Conservation (phyloP, 2,113 vertebrate species). For the Formicarius rufipectus region DNA sequence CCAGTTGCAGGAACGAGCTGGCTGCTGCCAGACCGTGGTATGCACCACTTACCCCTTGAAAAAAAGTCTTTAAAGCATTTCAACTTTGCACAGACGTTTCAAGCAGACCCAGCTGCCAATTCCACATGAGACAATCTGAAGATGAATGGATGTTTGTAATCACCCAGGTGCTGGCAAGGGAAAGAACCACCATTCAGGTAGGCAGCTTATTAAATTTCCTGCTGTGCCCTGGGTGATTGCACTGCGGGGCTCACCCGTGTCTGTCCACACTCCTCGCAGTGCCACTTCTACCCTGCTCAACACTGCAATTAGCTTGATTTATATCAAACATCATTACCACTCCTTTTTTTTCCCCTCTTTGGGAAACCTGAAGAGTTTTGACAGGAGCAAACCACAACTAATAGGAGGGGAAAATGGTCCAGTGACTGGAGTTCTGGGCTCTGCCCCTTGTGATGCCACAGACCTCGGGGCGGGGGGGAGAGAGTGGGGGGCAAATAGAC, state of each 20-base stretch:
- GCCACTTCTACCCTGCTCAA: background rate
- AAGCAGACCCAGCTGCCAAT: slow-evolving; percentile 43
- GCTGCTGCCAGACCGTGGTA: slow-evolving; percentile 42
- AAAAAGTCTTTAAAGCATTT: slow-evolving; percentile 31
- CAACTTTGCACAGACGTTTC: background rate
- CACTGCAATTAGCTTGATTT: background rate
- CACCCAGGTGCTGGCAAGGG: background rate
- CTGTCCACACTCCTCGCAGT: background rate
- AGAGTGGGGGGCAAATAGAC: background rate
- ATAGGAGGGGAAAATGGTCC: background rate
- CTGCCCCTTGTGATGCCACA: background rate
- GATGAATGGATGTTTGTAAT: slow-evolving; percentile 47
- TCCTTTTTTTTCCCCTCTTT: background rate
- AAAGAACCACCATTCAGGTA: slow-evolving; percentile 6
- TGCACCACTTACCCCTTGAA: background rate
- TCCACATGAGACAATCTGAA: slow-evolving; percentile 32
- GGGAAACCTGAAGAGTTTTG: background rate
- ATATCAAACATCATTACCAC: background rate
- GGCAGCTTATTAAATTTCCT: background rate
- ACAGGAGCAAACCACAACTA: background rate
- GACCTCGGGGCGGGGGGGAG: background rate
- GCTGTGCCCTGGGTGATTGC: background rate
- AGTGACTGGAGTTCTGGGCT: background rate
- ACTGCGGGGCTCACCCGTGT: background rate
- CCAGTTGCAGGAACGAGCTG: background rate